Percentiles rank a stretch among this genome's conserved stretches.
Evolutionary conservation across 2,888 invertebrate species (phyloP).

Genomic region (Agrilus mali): DNA sequence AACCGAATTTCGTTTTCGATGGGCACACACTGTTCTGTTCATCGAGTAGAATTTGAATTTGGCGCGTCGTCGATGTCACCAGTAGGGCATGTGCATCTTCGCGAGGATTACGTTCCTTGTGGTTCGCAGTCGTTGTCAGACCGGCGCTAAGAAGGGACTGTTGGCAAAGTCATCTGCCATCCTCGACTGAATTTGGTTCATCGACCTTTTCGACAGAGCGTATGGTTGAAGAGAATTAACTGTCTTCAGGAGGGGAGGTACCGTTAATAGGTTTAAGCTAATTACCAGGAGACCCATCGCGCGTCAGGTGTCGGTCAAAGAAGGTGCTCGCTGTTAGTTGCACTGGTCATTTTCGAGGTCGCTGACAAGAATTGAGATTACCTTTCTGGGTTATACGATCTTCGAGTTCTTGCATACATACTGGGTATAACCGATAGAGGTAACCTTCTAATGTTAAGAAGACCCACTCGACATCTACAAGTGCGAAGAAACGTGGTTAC

Average conservation of each 20-base stretch:
- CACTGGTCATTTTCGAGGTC: too few species aligned
- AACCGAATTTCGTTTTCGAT: not conserved
- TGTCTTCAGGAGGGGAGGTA: conserved; percentile 26
- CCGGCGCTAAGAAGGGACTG: conserved; percentile 28
- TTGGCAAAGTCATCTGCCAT: conserved; percentile 27
- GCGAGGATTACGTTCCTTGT: conserved; percentile 12
- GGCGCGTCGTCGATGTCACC: conserved; percentile 9
- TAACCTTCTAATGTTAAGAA: too few species aligned
- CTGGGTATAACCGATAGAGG: too few species aligned
- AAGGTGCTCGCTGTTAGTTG: too few species aligned
- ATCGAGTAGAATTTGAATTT: not conserved
- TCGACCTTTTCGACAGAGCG: conserved; percentile 25
- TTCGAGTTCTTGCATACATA: too few species aligned
- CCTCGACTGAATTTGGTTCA: conserved; percentile 28
- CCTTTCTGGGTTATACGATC: too few species aligned
- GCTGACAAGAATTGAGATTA: too few species aligned
- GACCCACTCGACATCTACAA: too few species aligned
- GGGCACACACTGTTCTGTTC: not conserved
- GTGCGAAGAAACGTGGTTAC: too few species aligned
- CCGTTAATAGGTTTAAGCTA: conserved; percentile 24
- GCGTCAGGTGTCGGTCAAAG: conserved; percentile 15
- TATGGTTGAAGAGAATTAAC: conserved; percentile 24
- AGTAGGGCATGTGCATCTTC: too few species aligned
- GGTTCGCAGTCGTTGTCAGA: conserved; percentile 24
- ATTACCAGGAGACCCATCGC: too few species aligned